These are phyloP conservation scores for Thalassaphorura encarpata DNA, from an alignment of 1,140 invertebrate genomes.

Conservation along the genomic window DNA sequence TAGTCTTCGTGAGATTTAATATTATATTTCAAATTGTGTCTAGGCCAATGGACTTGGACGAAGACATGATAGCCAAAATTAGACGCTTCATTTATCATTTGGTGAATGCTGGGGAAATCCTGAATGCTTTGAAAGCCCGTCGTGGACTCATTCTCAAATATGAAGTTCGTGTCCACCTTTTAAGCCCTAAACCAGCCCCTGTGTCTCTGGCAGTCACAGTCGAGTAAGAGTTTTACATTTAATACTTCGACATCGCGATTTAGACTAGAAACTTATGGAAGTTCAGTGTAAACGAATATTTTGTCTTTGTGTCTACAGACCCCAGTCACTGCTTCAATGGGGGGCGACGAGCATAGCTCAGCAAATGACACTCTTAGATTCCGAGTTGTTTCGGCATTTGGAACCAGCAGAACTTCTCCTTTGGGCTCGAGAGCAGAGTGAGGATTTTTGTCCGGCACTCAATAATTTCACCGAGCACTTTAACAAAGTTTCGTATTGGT, in stretches of 20 bases:
- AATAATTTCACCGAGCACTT: conserved; percentile 98
- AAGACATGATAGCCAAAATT: conserved; percentile 58
- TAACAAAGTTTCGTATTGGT: conserved; percentile 99
- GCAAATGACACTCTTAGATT: conserved; percentile 96
- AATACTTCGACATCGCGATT: background rate
- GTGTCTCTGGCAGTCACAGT: conserved; percentile 38
- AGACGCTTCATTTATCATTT: conserved; percentile 88
- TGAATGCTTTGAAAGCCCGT: conserved; percentile 77
- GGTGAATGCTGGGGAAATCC: conserved; percentile 63
- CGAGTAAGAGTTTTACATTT: conserved; percentile 34
- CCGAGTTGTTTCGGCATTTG: conserved; percentile 90
- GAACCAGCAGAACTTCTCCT: conserved; percentile 93
- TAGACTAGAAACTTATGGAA: background rate
- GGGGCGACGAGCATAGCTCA: conserved; percentile 88
- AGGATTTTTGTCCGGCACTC: conserved; percentile 91
- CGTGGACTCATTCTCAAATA: conserved; percentile 85
- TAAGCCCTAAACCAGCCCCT: conserved; percentile 41
- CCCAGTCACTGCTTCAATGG: conserved; percentile 73
- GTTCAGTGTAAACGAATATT: background rate
- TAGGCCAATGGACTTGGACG: conserved; percentile 72
- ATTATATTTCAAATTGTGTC: conserved; percentile 31
- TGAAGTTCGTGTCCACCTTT: conserved; percentile 54
- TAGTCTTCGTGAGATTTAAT: background rate
- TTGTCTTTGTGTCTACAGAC: conserved; percentile 40
- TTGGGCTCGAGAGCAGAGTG: conserved; percentile 95